Base-by-base conservation (phyloP, 2,797 vertebrate genomes). In the Furcifer pardalis region DNA sequence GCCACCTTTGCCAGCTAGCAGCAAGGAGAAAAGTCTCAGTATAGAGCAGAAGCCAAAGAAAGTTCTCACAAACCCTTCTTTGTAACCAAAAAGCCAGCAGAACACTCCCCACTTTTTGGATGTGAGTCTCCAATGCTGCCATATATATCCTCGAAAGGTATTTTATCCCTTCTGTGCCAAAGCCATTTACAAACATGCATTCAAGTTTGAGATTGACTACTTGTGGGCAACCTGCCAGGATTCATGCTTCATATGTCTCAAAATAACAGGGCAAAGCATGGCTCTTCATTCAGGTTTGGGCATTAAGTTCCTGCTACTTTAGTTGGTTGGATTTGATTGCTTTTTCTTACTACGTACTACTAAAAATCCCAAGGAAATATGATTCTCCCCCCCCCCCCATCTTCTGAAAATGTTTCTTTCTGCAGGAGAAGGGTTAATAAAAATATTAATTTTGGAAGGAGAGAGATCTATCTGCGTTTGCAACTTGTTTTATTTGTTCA, bases 51-150 rank as follows among this genome's bases (percentile, higher is more conserved):
- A 75, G 77, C 68, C 59, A 77, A 63, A 86, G 30, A 68, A 77
- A 40, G 52, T 49, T 73, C 88, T 89, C 87, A 83, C 82, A 92
- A 80, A 0, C 0, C 86, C 78, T 86, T 90, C 68, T 88, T 83
- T 59, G 42, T 86, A 91, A 86, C 86, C 87, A 84, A 90, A 87
- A 83, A 86, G 62, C 80, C 88, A 74, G 52, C 35, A 87, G 87
- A 88, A 88, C 85, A 7, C 72, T 17, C n/a, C 66, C 73, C 27
- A 42, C 35, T 81, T 81, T 78, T 73, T 79, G 84, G 52, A 81
- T 89, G 87, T 69, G 73, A 60, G 21, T 84, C 84, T 52, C 7
- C 83, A 89, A 86, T 81, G 75, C 68, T 86, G 62, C n/a, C 62
- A 52, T 68, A 79, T 19, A 32, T 15, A 79, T 83, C 90, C 85